These are phyloP conservation scores for Pluvianellus socialis DNA, from an alignment of 2,113 vertebrate genomes.

Conservation along the genomic window DNA sequence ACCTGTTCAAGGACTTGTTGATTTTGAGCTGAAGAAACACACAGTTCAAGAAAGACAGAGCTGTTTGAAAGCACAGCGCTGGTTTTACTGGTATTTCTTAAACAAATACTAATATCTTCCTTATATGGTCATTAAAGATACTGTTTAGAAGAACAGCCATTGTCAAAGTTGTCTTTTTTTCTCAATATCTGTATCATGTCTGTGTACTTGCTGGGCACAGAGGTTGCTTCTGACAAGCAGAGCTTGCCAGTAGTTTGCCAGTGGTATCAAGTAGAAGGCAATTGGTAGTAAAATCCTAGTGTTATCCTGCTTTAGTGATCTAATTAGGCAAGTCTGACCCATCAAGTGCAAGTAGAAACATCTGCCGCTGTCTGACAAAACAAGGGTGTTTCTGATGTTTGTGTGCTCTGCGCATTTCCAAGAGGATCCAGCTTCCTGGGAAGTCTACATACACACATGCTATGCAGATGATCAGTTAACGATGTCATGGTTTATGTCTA, in stretches of 20 bases:
- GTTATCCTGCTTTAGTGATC: not conserved
- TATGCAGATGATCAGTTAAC: not conserved
- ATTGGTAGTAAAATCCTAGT: not conserved
- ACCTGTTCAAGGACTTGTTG: not conserved
- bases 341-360: not conserved
- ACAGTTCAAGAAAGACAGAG: not conserved
- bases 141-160: not conserved
- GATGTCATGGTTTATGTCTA: not conserved
- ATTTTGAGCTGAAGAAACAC: not conserved
- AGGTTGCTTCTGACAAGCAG: not conserved
- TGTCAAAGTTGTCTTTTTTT: not conserved
- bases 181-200: too few relatives aligned
- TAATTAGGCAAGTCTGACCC: not conserved
- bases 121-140: not conserved
- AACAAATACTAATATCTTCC: not conserved
- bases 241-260: not conserved
- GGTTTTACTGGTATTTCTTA: not conserved
- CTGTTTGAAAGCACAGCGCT: not conserved
- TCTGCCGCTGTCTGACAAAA: not conserved
- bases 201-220: not conserved
- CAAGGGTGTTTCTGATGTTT: not conserved
- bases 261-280: not conserved
- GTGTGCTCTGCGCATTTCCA: not conserved
- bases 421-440: not conserved
- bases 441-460: rapidly evolving